Evolutionary conservation across 2,113 vertebrate species (phyloP), one percentile per base, ranked within the genome.

Genomic region (Tachycineta bicolor): DNA sequence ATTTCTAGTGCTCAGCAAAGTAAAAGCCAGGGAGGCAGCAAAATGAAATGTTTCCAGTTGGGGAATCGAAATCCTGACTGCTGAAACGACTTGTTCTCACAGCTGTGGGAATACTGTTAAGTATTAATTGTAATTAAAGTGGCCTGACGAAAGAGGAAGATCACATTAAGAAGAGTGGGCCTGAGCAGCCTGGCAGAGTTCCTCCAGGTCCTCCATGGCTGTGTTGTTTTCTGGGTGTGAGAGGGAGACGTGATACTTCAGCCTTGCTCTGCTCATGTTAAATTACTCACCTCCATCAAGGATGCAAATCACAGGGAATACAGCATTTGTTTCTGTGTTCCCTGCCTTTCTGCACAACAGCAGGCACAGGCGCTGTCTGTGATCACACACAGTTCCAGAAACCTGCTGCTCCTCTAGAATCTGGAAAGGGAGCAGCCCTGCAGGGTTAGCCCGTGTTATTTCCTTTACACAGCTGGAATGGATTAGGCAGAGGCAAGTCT

Each of bases 171-270:
- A 52, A 24, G 5, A 2, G 24, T 53, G 56, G 25, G 24, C 58
- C n/a, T 10, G 50, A 59, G 33, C 23, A 79, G 34, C 58, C 37
- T 80, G 47, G 25, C 43, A 59, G 56, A 33, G 28, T n/a, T 78
- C 53, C 31, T 65, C 31, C 39, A 58, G 18, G 10, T 74, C n/a
- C 70, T 55, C 41, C 0, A 0, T 68, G 56, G 20, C 28, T 41
- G 10, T 47, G n/a, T 31, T 56, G 39, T 55, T 33, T 47, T 77
- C 56, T 5, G 23, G 43, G 14, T 20, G 12, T 25, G 44, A 68
- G 44, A 34, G 46, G 24, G 22, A 84, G 67, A 52, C 2, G 0
- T 39, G 44, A 62, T 34, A 23, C 8, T 34, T 71, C 52, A 47
- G 68, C 55, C 26, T 73, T 58, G 34, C 14, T 73, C 62, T 78